A percentile compares a stretch with the other conserved stretches of the same genome.
Conservation (phyloP, 1,140 invertebrate species). For the Fopius arisanus region DNA sequence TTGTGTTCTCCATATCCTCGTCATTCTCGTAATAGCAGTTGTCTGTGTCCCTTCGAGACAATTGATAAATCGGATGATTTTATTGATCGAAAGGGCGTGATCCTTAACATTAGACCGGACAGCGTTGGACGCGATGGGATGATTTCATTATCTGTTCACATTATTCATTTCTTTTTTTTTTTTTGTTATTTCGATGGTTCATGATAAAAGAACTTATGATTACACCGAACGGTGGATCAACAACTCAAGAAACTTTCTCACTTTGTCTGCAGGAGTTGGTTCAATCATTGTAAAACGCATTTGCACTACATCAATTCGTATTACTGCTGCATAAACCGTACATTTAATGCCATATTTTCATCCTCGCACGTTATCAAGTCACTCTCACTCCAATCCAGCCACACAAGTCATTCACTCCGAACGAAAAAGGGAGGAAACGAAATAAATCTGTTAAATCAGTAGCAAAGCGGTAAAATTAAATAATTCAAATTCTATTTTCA, state of each 20-base stretch:
- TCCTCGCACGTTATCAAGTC: slow-evolving; percentile 1
- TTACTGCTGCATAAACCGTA: slow-evolving; percentile 42
- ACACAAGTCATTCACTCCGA: neutral
- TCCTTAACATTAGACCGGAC: slow-evolving; percentile 50
- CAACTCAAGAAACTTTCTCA: neutral
- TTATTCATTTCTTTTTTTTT: neutral
- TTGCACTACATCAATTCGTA: slow-evolving; percentile 48
- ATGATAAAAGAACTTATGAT: slow-evolving; percentile 16
- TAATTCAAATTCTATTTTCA: too few relatives aligned
- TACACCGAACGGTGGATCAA: slow-evolving; percentile 10
- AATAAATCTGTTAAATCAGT: neutral
- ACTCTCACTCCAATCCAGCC: neutral
- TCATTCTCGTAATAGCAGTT: slow-evolving; percentile 22
- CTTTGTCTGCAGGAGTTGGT: neutral
- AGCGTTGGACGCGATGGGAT: slow-evolving; percentile 35
- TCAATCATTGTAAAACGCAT: slow-evolving; percentile 26
- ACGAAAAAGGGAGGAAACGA: neutral
- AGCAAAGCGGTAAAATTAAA: too few relatives aligned
- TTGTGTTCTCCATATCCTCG: slow-evolving; percentile 21
- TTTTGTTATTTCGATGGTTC: slow-evolving; percentile 4
- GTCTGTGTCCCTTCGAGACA: slow-evolving; percentile 11
- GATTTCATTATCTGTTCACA: slow-evolving; percentile 1
- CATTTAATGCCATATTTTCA: slow-evolving; percentile 23
- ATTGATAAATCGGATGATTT: slow-evolving; percentile 34
- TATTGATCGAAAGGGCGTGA: slow-evolving; percentile 48